Evolutionary conservation across 1,140 invertebrate species (phyloP).

Genomic region (Megalopta genalis): DNA sequence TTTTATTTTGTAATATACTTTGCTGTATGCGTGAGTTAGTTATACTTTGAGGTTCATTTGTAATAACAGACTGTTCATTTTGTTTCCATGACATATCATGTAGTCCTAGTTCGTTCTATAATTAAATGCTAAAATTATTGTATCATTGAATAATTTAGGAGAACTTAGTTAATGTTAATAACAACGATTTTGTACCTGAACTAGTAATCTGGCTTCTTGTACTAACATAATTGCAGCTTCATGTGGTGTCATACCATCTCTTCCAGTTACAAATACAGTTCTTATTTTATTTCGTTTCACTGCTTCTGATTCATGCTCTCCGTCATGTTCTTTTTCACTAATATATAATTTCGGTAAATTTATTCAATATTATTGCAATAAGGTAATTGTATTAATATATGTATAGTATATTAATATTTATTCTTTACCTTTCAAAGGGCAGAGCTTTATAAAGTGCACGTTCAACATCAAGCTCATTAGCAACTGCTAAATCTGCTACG

Average conservation of each 20-base stretch:
- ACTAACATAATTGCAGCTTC: conserved; percentile 92
- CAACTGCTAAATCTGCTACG: conserved; percentile 88
- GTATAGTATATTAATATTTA: conserved; percentile 3
- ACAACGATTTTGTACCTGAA: conserved; percentile 78
- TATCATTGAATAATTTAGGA: conserved; percentile 53
- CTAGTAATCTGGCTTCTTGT: conserved; percentile 86
- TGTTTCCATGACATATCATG: conserved; percentile 76
- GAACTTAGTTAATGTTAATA: conserved; percentile 65
- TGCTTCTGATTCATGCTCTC: conserved; percentile 85
- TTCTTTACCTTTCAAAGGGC: conserved; percentile 87
- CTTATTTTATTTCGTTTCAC: conserved; percentile 85
- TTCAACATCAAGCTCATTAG: conserved; percentile 86
- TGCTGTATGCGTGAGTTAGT: not conserved
- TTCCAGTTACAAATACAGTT: conserved; percentile 91
- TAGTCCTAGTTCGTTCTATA: conserved; percentile 81
- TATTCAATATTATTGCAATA: not conserved
- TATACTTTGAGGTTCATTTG: conserved; percentile 9
- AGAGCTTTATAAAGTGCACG: conserved; percentile 88
- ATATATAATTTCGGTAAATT: conserved; percentile 36
- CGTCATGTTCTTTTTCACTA: conserved; percentile 86
- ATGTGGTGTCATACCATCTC: conserved; percentile 88
- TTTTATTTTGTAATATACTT: conserved; percentile 2
- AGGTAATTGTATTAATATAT: not conserved
- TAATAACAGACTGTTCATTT: conserved; percentile 42
- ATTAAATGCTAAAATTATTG: conserved; percentile 45